Percentiles rank a stretch among this genome's conserved stretches.
Conservation (phyloP, 2,113 vertebrate genomes). For the Perccottus glenii region DNA sequence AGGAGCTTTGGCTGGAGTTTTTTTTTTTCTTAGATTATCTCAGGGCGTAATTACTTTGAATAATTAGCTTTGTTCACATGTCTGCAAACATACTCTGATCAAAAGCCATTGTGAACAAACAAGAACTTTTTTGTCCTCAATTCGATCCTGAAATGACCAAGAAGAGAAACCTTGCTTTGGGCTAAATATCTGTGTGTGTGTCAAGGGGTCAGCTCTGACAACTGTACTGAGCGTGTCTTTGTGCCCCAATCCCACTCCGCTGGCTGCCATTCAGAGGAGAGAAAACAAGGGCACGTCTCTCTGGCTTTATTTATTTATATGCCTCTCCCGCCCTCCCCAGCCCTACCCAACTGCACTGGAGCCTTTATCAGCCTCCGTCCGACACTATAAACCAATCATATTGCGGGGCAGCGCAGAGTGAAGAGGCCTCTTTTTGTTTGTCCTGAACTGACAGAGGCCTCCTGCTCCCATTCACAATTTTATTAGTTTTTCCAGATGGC, state of each 20-base stretch:
- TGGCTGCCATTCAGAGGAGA: slow-evolving; percentile 67
- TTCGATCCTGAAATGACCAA: slow-evolving; percentile 49
- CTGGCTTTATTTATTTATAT: slow-evolving; percentile 60
- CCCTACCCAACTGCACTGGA: slow-evolving; percentile 47
- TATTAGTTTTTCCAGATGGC: slow-evolving; percentile 65
- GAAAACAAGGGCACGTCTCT: slow-evolving; percentile 72
- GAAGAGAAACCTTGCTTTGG: slow-evolving; percentile 47
- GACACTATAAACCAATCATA: slow-evolving; percentile 55
- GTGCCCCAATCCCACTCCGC: slow-evolving; percentile 68
- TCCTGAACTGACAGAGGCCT: slow-evolving; percentile 47
- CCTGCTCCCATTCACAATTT: slow-evolving; percentile 53
- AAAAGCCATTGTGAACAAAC: slow-evolving; percentile 4
- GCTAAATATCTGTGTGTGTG: slow-evolving; percentile 36
- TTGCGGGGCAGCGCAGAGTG: slow-evolving; percentile 30
- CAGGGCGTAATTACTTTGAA: slow-evolving; percentile 11
- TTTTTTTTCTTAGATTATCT: slow-evolving; percentile 17
- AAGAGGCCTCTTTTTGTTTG: slow-evolving; percentile 44
- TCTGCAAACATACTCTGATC: background rate
- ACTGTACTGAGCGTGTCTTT: slow-evolving; percentile 71
- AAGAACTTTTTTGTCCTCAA: slow-evolving; percentile 22
- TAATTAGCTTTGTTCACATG: slow-evolving; percentile 31
- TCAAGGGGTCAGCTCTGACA: slow-evolving; percentile 49
- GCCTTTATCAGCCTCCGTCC: slow-evolving; percentile 51
- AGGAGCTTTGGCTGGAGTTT: slow-evolving; percentile 18
- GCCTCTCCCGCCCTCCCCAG: slow-evolving; percentile 22